Conservation (phyloP, 2,888 invertebrate species). For the Taenaris catops region DNA sequence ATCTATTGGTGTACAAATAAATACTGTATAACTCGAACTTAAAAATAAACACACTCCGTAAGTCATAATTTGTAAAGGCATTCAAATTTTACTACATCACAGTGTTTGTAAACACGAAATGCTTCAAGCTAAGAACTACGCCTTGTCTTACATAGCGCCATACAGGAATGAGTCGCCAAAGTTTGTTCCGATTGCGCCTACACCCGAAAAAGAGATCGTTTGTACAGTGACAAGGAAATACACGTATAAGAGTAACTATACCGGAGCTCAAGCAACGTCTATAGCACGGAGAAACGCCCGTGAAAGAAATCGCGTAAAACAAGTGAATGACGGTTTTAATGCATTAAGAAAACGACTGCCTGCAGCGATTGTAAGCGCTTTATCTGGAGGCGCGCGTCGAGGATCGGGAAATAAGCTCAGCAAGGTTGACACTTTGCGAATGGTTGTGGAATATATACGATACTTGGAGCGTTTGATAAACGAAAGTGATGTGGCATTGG, state of each 20-base stretch:
- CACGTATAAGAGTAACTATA: conserved; percentile 79
- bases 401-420: conserved; percentile 91
- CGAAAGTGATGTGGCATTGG: conserved; percentile 81
- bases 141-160: conserved; percentile 31
- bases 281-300: conserved; percentile 96
- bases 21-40: no score
- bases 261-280: conserved; percentile 87
- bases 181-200: conserved; percentile 76
- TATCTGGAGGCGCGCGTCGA: conserved; percentile 82
- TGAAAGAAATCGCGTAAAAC: conserved; percentile 96
- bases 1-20: no score
- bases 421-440: conserved; percentile 93
- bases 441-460: conserved; percentile 95
- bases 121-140: conserved; percentile 27
- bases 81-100: conserved; percentile 26
- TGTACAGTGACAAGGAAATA: conserved; percentile 81
- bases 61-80: no score
- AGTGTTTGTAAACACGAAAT: conserved; percentile 20
- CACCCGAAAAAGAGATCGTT: conserved; percentile 61
- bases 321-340: conserved; percentile 96
- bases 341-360: conserved; percentile 92
- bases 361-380: conserved; percentile 85
- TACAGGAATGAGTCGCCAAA: conserved; percentile 38
- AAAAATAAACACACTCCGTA: no score
- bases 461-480: conserved; percentile 88